These are phyloP conservation scores for Diplazon laetatorius DNA, from an alignment of 2,888 invertebrate species.

Conservation along the genomic window DNA sequence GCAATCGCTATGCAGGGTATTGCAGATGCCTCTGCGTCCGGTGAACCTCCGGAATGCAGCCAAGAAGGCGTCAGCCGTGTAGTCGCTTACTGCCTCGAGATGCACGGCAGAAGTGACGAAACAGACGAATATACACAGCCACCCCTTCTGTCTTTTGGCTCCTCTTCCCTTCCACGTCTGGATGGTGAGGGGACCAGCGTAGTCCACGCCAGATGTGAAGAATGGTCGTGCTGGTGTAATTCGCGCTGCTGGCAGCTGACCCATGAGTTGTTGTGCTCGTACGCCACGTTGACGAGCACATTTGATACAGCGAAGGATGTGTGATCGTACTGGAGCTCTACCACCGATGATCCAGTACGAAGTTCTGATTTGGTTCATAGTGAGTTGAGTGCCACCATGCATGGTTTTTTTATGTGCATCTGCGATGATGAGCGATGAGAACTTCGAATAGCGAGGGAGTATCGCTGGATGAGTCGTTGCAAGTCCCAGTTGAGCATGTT, in stretches of 20 bases:
- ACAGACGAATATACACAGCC: slow-evolving; percentile 66
- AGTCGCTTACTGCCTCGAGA: slow-evolving; percentile 35
- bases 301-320: slow-evolving; percentile 56
- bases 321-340: slow-evolving; percentile 41
- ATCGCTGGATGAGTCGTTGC: slow-evolving; percentile 58
- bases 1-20: slow-evolving; percentile 36
- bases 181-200: slow-evolving; percentile 66
- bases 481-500: slow-evolving; percentile 7
- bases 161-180: slow-evolving; percentile 54
- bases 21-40: slow-evolving; percentile 37
- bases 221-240: slow-evolving; percentile 60
- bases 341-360: slow-evolving; percentile 64
- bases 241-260: slow-evolving; percentile 59
- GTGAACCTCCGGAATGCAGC: slow-evolving; percentile 38
- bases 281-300: slow-evolving; percentile 59
- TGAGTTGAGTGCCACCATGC: slow-evolving; percentile 63
- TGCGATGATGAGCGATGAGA: slow-evolving; percentile 52
- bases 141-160: slow-evolving; percentile 52
- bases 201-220: slow-evolving; percentile 60
- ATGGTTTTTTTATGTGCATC: slow-evolving; percentile 56
- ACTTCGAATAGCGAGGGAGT: slow-evolving; percentile 35
- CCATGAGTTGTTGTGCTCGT: slow-evolving; percentile 63
- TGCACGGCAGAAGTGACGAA: slow-evolving; percentile 65
- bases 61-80: slow-evolving; percentile 40
- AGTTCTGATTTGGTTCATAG: slow-evolving; percentile 37